Conservation (phyloP, 2,113 vertebrate genomes). For the Argyrosomus japonicus region DNA sequence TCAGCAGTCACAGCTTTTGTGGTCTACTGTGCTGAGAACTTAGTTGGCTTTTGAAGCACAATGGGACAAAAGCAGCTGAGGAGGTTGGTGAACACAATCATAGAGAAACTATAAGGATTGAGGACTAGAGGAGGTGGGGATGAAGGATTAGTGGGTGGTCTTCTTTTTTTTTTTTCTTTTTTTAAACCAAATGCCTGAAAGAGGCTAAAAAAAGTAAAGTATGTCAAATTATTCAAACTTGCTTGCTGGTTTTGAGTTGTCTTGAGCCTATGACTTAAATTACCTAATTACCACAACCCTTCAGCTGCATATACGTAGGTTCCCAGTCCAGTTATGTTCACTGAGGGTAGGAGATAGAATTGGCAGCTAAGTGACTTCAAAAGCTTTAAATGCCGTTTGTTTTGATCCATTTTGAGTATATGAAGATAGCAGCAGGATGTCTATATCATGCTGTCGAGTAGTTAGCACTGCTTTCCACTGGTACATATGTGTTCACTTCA, state of each 20-base stretch:
- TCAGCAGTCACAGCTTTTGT: conserved; percentile 41
- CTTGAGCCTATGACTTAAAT: neutral
- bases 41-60: conserved; percentile 49
- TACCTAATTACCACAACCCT: neutral
- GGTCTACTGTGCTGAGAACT: conserved; percentile 12
- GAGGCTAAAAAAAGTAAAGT: conserved; percentile 9
- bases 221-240: neutral
- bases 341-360: conserved; percentile 41
- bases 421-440: conserved; percentile 48
- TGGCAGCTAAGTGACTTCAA: conserved; percentile 45
- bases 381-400: conserved; percentile 67
- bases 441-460: conserved; percentile 25
- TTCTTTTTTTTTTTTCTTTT: conserved; percentile 9
- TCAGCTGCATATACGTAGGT: neutral
- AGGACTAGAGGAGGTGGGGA: conserved; percentile 40
- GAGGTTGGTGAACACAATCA: conserved; percentile 46
- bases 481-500: conserved; percentile 41
- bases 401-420: conserved; percentile 24
- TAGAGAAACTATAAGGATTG: conserved; percentile 38
- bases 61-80: conserved; percentile 42
- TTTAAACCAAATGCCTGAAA: conserved; percentile 8
- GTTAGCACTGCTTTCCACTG: conserved; percentile 39
- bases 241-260: neutral
- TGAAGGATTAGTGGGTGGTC: conserved; percentile 39
- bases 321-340: conserved; percentile 14